phyloP scores from a whole-genome alignment of 2,888 invertebrate genomes.

The Torymus auratus region DNA sequence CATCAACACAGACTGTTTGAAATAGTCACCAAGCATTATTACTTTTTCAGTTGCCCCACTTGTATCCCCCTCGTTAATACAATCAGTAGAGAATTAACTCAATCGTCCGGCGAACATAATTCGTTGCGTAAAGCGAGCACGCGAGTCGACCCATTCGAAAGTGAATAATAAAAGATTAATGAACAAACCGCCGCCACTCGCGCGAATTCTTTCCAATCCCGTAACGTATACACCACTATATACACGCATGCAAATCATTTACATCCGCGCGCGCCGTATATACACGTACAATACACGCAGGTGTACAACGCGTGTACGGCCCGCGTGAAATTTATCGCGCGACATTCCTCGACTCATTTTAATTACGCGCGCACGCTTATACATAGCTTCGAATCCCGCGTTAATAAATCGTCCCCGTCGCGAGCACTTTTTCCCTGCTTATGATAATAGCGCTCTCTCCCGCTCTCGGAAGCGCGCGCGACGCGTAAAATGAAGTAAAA shows the following conservation, averaged over 20 bases:
- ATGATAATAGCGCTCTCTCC: constrained; percentile 3
- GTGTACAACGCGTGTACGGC: no score
- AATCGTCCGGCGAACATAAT: no score
- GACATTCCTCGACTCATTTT: constrained; percentile 64
- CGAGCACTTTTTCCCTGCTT: not conserved
- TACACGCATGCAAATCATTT: constrained; percentile 60
- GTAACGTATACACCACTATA: not conserved
- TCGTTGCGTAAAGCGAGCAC: no score
- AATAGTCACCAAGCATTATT: no score
- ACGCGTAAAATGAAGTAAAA: constrained; percentile 33
- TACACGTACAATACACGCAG: constrained; percentile 39
- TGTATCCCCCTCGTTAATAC: no score
- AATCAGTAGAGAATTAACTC: no score
- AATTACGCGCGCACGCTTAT: constrained; percentile 60
- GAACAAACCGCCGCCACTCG: not conserved
- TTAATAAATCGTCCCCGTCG: constrained; percentile 39
- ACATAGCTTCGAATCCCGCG: constrained; percentile 25
- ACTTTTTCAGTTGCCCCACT: no score
- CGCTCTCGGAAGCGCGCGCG: no score
- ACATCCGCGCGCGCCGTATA: constrained; percentile 58
- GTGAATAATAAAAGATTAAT: constrained; percentile 3
- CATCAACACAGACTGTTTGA: no score
- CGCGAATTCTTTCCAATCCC: constrained; percentile 58
- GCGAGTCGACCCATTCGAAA: not conserved
- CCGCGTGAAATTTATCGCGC: constrained; percentile 60